Percentiles rank a stretch among this genome's conserved stretches.
Conservation (phyloP, 2,888 invertebrate species). For the Gymnoscelis rufifasciata region DNA sequence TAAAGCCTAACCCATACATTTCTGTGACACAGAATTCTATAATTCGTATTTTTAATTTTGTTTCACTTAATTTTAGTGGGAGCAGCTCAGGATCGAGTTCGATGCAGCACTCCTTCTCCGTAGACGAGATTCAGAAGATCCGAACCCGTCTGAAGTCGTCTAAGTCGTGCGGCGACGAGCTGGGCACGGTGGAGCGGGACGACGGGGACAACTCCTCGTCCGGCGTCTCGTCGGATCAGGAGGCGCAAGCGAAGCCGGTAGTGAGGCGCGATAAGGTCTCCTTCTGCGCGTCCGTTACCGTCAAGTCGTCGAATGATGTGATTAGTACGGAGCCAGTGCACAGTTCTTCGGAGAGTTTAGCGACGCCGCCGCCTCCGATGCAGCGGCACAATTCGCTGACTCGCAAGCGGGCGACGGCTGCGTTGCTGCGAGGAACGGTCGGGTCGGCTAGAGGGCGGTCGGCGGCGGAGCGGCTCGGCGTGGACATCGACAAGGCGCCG, state of each 20-base stretch:
- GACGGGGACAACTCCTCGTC: conserved; percentile 94
- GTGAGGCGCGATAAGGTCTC: conserved; percentile 69
- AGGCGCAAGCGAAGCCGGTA: conserved; percentile 55
- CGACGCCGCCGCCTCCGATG: conserved; percentile 62
- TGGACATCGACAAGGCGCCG: conserved; percentile 58
- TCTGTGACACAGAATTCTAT: too few relatives aligned
- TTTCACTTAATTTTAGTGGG: conserved; percentile 72
- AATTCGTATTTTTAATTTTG: too few relatives aligned
- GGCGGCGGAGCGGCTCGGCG: conserved; percentile 69
- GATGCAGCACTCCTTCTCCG: conserved; percentile 90
- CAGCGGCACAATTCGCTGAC: conserved; percentile 82
- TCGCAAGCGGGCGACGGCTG: conserved; percentile 79
- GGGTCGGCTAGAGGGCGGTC: conserved; percentile 46
- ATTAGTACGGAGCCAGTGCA: conserved; percentile 77
- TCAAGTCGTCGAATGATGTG: conserved; percentile 73
- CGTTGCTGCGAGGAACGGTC: conserved; percentile 69
- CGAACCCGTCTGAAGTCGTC: conserved; percentile 90
- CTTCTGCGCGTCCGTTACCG: conserved; percentile 73
- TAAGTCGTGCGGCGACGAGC: conserved; percentile 91
- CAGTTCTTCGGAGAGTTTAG: conserved; percentile 68
- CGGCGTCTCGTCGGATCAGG: conserved; percentile 93
- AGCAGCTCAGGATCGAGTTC: conserved; percentile 87
- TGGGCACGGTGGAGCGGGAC: conserved; percentile 79
- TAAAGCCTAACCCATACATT: too few relatives aligned
- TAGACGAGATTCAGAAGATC: conserved; percentile 93